Evolutionary conservation across 2,113 vertebrate species (phyloP), one percentile per base, ranked within the genome.

Genomic region (Oreochromis niloticus): DNA sequence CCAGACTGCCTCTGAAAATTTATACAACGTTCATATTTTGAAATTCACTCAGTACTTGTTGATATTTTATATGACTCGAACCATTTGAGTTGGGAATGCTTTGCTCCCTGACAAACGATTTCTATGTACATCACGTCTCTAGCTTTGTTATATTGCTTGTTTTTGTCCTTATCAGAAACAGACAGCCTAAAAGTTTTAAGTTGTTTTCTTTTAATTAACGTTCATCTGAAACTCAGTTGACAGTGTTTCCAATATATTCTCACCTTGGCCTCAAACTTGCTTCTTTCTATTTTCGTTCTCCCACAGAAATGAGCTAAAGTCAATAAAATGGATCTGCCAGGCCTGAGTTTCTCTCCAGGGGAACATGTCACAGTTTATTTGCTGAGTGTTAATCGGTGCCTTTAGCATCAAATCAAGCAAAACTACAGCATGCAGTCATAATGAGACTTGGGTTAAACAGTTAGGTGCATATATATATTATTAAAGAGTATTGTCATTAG

Each of bases 261-360:
- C 54, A 80, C 78, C 48, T 61, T 34, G 3, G 82, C 57, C 75
- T 83, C 68, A 87, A 57, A 85, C 66, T 57, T 81, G 61, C 56
- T 85, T 68, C 85, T 54, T 89, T 84, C 84, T 88, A 61, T 82
- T 85, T 14, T 63, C 22, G 80, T 71, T 34, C 17, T 43, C 59
- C 57, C 1, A 2, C 86, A 87, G 63, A 84, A 59, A 80, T 52
- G 71, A 82, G 85, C 36, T 52, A 6, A 30, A 22, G 54, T 82
- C 90, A 52, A 82, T 91, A 79, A 89, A 61, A 83, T 11, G 9
- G 48, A 22, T 89, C 24, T 50, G 34, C 4, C 54, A 5, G 55
- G 71, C 19, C 63, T 27, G 24, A 84, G 46, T 2, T 30, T 4
- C 43, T 48, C 88, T 82, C 41, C 8, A 3, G 87, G 63, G 61